Base-by-base conservation (phyloP, 2,888 invertebrate genomes). In the Catocala sponsa region DNA sequence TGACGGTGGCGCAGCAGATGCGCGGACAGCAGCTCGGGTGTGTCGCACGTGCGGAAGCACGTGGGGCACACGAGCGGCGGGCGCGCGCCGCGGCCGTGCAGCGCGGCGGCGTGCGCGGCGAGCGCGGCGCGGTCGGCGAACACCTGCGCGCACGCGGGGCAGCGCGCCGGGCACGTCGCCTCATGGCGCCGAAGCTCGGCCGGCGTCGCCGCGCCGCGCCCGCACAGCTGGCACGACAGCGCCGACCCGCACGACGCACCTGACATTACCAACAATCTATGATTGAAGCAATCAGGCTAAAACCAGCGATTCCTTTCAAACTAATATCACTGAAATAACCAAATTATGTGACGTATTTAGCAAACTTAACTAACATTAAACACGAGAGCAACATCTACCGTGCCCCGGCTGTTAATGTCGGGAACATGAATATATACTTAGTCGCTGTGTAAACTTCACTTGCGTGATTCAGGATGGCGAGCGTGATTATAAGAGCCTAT, bases 1-100 rank as follows among this genome's bases (percentile, higher is more conserved):
- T 85, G 88, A 0, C 88, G 77, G 79, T 92, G 93, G 1, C 82
- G 74, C 73, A 90, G 83, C 80, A 74, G 63, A 79, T 92, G 93
- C 61, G 91, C 91, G 4, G 82, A 74, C 55, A 86, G 79, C 74
- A 80, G 78, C 63, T 77, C 86, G 12, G 79, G 67, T 47, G 78
- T 55, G 33, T 72, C 66, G 68, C 71, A 68, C 54, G 68, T 56
- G 61, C 71, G 69, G 85, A 85, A 89, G 81, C 91, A 91, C 9
- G 67, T 65, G 53, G 86, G 68, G 68, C 91, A 91, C 70, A 88
- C 77, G 67, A 55, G 75, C 64, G 75, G 81, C 58, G 81, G 82
- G 58, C 76, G 68, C 41, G 66, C 41, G 7, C 13, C 5, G 49
- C 57, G 66, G 11, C 72, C 79, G 76, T 68, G 87, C 67, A 48